Base-by-base conservation (phyloP, 1,140 invertebrate genomes). In the Limonius californicus region DNA sequence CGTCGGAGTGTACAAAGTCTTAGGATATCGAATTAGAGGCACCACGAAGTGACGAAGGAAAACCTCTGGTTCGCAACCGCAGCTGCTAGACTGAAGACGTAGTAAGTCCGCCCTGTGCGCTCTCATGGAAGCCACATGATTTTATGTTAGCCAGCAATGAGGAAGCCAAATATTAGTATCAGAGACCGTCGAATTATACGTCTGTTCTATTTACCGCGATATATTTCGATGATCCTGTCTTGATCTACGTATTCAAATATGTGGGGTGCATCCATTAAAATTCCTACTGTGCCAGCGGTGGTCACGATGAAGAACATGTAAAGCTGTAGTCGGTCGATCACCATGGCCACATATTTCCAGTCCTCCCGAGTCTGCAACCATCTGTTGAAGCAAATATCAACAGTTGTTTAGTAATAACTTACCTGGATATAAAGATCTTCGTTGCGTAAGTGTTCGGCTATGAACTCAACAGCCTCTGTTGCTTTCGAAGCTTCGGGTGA, bases 301-400 rank as follows among this genome's bases (percentile, higher is more conserved):
- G 97, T 99, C 8, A 99, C 95, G 47, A 95, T 85, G 80, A 99
- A 97, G 81, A 99, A 99, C 69, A 99, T 90, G 76, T 97, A 96
- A 59, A 99, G 83, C 75, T 98, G 92, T 53, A 99, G 82, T 70
- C 97, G 87, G 83, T 99, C 97, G 69, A 99, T 97, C 23, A 99
- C 97, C 92, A 98, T 97, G 27, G 97, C 96, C 6, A 99, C 95
- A 77, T 98, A 99, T 75, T 98, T 99, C 97, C 97, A 99, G 80
- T 99, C 97, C 80, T 98, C 95, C 61, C 95, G 86, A 59, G 95
- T 95, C 95, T 98, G 77, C 3, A 27, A 27, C 9, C 23, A 27
- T 27, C 23, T 27, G 23, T 27, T 27, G 23, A 27, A 27, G 9
- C 23, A 27, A 27, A 27, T 9, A 27, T 27, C 23, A 27, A n/a